phyloP scores from a whole-genome alignment of 2,797 vertebrate species.

The Peromyscus attwateri region DNA sequence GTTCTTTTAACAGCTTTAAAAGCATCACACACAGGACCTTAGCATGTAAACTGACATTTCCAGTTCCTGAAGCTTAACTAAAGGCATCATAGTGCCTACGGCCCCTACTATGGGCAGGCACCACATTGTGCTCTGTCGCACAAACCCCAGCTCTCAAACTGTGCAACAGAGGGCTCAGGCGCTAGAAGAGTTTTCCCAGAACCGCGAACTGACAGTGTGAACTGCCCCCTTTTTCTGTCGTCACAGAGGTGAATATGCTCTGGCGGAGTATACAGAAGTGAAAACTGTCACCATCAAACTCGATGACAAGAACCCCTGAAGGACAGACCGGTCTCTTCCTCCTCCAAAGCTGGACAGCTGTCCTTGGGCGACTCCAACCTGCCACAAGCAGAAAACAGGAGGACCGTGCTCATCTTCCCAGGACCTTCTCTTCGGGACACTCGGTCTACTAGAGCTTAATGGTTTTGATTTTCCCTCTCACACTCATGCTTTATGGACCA shows the following conservation, averaged over 20 bases:
- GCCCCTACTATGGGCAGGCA: neutral
- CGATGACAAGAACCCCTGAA: conserved; percentile 89
- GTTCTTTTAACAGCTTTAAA: conserved; percentile 5
- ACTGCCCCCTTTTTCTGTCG: conserved; percentile 57
- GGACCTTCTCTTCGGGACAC: conserved; percentile 75
- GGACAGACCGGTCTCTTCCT: conserved; percentile 27
- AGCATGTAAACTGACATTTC: neutral
- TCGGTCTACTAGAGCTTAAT: conserved; percentile 72
- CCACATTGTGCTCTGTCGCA: neutral
- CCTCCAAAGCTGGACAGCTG: conserved; percentile 82
- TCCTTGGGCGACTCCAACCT: conserved; percentile 79
- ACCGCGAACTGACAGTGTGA: too few species aligned
- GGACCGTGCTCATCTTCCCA: neutral
- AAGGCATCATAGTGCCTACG: neutral
- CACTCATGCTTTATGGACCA: neutral
- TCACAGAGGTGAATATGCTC: conserved; percentile 94
- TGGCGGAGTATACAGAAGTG: conserved; percentile 96
- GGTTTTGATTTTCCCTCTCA: conserved; percentile 29
- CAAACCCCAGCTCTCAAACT: neutral
- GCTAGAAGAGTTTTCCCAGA: neutral
- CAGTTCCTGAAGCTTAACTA: neutral
- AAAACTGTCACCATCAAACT: conserved; percentile 97
- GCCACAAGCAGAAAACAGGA: conserved; percentile 35
- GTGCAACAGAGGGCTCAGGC: neutral
- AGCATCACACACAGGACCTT: neutral